These are phyloP conservation scores for Lota lota DNA, from an alignment of 2,113 vertebrate species.

Conservation along the genomic window DNA sequence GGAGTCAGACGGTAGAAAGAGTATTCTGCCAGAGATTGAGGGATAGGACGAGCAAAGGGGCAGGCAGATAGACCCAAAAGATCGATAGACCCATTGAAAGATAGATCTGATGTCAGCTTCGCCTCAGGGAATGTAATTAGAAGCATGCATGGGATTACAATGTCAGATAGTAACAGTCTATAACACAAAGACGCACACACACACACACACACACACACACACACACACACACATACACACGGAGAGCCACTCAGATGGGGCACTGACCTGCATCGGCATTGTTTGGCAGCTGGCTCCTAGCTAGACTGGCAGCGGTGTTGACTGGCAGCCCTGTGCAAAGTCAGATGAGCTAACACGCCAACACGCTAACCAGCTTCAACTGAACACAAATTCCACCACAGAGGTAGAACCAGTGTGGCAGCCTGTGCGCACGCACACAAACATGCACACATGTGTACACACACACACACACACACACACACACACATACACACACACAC, in stretches of 20 bases:
- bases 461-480: constrained; percentile 14
- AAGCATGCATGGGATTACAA: not conserved
- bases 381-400: constrained; percentile 36
- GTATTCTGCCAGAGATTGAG: constrained; percentile 15
- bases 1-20: constrained; percentile 18
- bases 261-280: constrained; percentile 15
- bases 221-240: not conserved
- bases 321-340: constrained; percentile 30
- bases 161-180: not conserved
- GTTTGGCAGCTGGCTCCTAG: constrained; percentile 20
- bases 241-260: not conserved
- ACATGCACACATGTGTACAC: not conserved
- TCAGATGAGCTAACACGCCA: constrained; percentile 19
- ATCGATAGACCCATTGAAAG: not conserved
- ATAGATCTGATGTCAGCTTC: not conserved
- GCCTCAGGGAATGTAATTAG: not conserved
- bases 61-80: not conserved
- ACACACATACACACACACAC: not conserved
- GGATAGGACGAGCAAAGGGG: not conserved
- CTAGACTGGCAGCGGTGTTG: constrained; percentile 21
- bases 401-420: constrained; percentile 31
- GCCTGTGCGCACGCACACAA: constrained; percentile 10
- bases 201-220: constrained; percentile 13
- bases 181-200: not conserved
- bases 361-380: constrained; percentile 13